Evolutionary conservation across 1,140 invertebrate species (phyloP).

Genomic region (Riptortus pedestris): DNA sequence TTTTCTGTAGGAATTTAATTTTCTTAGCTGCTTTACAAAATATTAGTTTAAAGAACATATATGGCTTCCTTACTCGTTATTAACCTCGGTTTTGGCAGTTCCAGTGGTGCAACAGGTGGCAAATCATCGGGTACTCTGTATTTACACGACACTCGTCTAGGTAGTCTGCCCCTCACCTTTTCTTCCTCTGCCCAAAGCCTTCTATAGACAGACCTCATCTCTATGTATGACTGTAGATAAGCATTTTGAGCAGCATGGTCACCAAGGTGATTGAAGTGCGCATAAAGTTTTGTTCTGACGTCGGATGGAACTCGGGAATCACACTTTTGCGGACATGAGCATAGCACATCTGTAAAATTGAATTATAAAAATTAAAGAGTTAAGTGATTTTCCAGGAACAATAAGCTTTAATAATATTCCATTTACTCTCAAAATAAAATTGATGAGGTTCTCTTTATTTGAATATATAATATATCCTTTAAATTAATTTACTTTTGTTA

Average conservation of each 20-base stretch:
- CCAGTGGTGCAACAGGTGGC: neutral
- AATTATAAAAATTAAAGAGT: neutral
- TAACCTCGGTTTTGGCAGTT: constrained; percentile 14
- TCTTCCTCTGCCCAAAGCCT: constrained; percentile 30
- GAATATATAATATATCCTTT: too few relatives aligned
- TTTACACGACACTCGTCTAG: constrained; percentile 41
- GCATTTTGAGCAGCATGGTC: constrained; percentile 40
- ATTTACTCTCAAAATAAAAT: too few relatives aligned
- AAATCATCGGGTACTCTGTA: constrained; percentile 32
- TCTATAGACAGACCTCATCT: constrained; percentile 35
- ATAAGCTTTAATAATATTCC: too few relatives aligned
- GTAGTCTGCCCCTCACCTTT: constrained; percentile 30
- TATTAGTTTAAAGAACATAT: too few relatives aligned
- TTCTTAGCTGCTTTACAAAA: too few relatives aligned
- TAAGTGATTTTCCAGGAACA: too few relatives aligned
- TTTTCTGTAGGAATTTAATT: too few relatives aligned
- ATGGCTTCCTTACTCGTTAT: constrained; percentile 21
- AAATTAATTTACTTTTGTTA: too few relatives aligned
- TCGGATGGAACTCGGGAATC: constrained; percentile 39
- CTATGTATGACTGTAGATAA: constrained; percentile 40
- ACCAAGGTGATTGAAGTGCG: constrained; percentile 40
- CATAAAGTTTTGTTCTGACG: constrained; percentile 38
- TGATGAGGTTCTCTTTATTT: too few relatives aligned
- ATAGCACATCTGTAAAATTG: constrained; percentile 38
- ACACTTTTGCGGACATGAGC: constrained; percentile 45